A percentile compares a stretch with the other conserved stretches of the same genome.
Evolutionary conservation across 2,113 vertebrate species (phyloP).

Genomic region (Romanogobio albipinnatus): DNA sequence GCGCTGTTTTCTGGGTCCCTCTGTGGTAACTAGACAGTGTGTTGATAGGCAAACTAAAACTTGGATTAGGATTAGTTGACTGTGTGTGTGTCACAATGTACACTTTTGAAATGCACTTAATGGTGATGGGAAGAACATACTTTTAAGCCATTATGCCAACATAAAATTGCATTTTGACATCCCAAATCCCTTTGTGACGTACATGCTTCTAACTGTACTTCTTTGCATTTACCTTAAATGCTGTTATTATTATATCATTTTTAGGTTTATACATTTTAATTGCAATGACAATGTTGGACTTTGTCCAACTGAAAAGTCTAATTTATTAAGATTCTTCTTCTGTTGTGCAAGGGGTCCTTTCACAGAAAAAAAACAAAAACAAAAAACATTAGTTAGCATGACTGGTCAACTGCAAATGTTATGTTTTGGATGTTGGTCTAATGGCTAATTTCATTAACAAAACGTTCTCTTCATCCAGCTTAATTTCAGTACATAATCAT

Average conservation of each 20-base stretch:
- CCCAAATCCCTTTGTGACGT: not conserved
- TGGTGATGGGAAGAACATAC: not conserved
- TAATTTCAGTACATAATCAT: not conserved
- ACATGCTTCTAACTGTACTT: not conserved
- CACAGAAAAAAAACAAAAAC: not conserved
- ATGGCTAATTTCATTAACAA: not conserved
- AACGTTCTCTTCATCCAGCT: not conserved
- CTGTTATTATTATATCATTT: not conserved
- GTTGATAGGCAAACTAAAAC: not conserved
- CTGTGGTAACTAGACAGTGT: not conserved
- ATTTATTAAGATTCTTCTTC: not conserved
- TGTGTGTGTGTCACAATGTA: not conserved
- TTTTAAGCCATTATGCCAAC: not conserved
- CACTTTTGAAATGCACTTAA: not conserved
- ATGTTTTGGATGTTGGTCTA: not conserved
- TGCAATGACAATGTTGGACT: not conserved
- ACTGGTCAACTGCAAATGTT: not conserved
- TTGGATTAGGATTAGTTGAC: constrained; percentile 1
- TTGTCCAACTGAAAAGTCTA: not conserved
- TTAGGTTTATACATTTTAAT: not conserved
- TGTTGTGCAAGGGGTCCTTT: not conserved
- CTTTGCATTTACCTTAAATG: not conserved
- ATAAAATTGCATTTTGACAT: not conserved
- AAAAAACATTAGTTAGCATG: not conserved
- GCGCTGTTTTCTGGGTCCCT: not conserved